A percentile compares a stretch with the other conserved stretches of the same genome.
Conservation (phyloP, 1,140 invertebrate species). For the Macrobrachium nipponense region DNA sequence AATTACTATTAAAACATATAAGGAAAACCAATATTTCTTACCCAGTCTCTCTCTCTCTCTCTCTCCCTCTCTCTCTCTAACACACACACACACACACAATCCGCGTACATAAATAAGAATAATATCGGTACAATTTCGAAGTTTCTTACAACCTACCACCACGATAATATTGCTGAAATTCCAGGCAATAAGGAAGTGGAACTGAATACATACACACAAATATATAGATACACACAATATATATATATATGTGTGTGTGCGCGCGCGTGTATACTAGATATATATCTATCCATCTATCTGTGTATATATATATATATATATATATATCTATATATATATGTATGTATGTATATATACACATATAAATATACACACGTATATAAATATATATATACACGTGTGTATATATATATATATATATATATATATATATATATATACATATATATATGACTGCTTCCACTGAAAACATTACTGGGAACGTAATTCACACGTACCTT, state of each 20-base stretch:
- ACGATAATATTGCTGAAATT: too few species aligned
- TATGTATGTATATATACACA: conserved; percentile 21
- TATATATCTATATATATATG: conserved; percentile 16
- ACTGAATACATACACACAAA: neutral
- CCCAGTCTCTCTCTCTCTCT: too few species aligned
- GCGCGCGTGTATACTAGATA: too few species aligned
- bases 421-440: neutral
- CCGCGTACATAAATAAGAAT: too few species aligned
- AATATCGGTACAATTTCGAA: too few species aligned
- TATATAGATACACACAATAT: conserved; percentile 19
- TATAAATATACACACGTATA: conserved; percentile 9
- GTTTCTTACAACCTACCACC: too few species aligned
- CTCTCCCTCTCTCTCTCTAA: too few species aligned
- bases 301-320: conserved; percentile 16
- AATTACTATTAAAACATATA: too few species aligned
- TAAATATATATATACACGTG: neutral
- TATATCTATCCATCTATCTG: conserved; percentile 11
- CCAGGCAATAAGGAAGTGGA: neutral
- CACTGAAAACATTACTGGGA: too few species aligned
- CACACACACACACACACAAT: too few species aligned
- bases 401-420: neutral
- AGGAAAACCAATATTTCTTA: too few species aligned
- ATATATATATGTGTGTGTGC: conserved; percentile 22
- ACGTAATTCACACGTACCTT: neutral
- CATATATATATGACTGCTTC: neutral